Conservation (phyloP, 2,888 invertebrate genomes). For the Drosophila putrida region DNA sequence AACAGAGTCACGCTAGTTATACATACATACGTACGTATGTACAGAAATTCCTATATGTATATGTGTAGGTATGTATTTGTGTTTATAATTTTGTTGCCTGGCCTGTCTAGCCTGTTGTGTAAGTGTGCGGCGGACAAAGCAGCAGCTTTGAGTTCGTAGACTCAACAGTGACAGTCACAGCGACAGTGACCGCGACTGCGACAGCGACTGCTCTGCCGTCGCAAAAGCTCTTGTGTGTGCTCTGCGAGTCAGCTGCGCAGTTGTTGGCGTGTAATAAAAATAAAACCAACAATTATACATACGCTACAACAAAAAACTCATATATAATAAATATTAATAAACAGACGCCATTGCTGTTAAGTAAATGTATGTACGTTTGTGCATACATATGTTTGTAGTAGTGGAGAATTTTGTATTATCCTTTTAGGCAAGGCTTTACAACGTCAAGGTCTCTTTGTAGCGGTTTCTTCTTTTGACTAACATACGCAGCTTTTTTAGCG, state of each 20-base stretch:
- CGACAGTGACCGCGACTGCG: conserved; percentile 38
- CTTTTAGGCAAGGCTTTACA: conserved; percentile 46
- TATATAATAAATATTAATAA: conserved; percentile 11
- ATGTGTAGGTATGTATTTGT: conserved; percentile 10
- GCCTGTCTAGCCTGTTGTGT: conserved; percentile 53
- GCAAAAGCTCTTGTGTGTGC: conserved; percentile 38
- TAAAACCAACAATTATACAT: conserved; percentile 21
- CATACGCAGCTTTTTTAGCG: conserved; percentile 34
- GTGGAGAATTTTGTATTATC: conserved; percentile 34
- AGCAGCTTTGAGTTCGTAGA: conserved; percentile 57
- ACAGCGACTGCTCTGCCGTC: conserved; percentile 37
- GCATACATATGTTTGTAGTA: neutral
- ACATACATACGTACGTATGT: conserved; percentile 2
- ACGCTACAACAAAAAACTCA: neutral
- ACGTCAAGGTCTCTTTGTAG: conserved; percentile 37
- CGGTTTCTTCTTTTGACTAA: conserved; percentile 5
- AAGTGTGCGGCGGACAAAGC: conserved; percentile 47
- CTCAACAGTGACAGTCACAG: conserved; percentile 46
- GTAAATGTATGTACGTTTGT: neutral
- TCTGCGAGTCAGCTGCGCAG: conserved; percentile 44
- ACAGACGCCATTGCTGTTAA: conserved; percentile 8
- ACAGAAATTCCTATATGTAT: neutral
- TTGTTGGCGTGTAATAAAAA: conserved; percentile 52
- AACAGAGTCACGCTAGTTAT: neutral
- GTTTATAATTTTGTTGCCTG: conserved; percentile 42